A percentile compares a stretch with the other conserved stretches of the same genome.
Evolutionary conservation across 1,140 invertebrate genomes (phyloP).

Genomic region (Ectropis grisescens): DNA sequence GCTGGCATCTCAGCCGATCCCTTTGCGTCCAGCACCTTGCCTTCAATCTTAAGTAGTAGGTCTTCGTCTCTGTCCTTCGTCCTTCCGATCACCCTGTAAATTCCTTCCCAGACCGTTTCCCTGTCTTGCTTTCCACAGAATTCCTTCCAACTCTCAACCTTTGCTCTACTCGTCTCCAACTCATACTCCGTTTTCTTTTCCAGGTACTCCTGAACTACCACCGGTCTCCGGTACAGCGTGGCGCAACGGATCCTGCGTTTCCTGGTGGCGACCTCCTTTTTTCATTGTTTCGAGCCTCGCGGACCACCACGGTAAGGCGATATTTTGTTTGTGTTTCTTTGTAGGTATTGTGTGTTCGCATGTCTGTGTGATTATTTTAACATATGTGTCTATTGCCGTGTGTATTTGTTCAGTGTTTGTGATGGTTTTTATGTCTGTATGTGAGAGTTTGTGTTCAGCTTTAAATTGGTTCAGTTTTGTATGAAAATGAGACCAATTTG

Average conservation of each 20-base stretch:
- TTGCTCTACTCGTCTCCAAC: background rate
- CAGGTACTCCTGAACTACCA: constrained; percentile 5
- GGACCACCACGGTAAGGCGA: constrained; percentile 5
- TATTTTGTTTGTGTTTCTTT: background rate
- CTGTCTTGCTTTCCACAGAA: no score
- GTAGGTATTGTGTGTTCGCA: constrained; percentile 1
- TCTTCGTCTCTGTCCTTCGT: background rate
- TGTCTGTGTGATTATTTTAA: background rate
- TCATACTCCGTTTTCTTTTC: constrained; percentile 5
- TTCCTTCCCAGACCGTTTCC: no score
- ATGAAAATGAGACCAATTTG: constrained; percentile 5
- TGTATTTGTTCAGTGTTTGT: background rate
- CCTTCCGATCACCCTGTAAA: background rate
- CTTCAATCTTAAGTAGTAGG: no score
- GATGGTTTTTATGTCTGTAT: background rate
- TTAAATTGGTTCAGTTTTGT: constrained; percentile 1
- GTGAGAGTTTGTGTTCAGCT: background rate
- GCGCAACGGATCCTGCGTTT: no score
- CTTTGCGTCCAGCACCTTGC: background rate
- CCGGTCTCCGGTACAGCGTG: background rate
- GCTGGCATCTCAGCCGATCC: background rate
- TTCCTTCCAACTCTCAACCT: no score
- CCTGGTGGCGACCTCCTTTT: constrained; percentile 1
- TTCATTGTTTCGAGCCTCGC: constrained; percentile 2
- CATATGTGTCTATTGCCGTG: background rate